phyloP scores from a whole-genome alignment of 2,888 invertebrate genomes.

The Xestoiulus laeticollis region DNA sequence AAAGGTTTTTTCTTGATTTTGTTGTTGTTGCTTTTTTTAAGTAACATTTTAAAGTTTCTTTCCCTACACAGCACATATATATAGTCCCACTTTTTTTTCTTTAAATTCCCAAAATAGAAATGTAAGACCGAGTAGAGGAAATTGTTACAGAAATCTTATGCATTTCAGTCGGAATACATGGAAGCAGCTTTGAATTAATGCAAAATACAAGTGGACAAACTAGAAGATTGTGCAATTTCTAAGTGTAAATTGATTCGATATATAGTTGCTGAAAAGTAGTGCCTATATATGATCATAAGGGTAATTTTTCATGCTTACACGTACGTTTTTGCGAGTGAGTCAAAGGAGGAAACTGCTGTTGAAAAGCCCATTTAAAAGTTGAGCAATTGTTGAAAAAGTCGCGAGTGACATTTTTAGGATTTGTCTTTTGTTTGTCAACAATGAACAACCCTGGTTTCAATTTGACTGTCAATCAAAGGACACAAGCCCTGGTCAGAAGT shows the following conservation, averaged over 20 bases:
- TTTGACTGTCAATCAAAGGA: background rate
- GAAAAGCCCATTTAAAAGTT: background rate
- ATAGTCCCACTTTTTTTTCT: background rate
- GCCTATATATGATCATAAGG: background rate
- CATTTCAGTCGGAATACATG: background rate
- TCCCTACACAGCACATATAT: constrained; percentile 1
- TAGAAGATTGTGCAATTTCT: no score
- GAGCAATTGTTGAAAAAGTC: background rate
- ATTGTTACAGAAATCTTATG: constrained; percentile 40
- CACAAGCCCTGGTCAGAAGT: background rate
- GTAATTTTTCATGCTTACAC: background rate
- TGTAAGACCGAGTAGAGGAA: background rate
- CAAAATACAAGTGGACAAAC: background rate
- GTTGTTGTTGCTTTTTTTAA: background rate
- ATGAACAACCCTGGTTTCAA: constrained; percentile 5
- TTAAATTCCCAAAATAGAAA: constrained; percentile 22
- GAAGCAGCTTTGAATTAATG: background rate
- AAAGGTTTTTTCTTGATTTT: background rate
- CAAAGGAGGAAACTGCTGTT: background rate
- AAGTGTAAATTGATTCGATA: background rate
- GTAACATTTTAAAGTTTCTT: background rate
- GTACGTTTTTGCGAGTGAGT: background rate
- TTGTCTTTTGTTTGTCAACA: constrained; percentile 14
- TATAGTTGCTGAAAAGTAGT: background rate
- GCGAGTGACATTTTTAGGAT: background rate